Evolutionary conservation across 1,140 invertebrate genomes (phyloP).

Genomic region (Meloidogyne floridensis): DNA sequence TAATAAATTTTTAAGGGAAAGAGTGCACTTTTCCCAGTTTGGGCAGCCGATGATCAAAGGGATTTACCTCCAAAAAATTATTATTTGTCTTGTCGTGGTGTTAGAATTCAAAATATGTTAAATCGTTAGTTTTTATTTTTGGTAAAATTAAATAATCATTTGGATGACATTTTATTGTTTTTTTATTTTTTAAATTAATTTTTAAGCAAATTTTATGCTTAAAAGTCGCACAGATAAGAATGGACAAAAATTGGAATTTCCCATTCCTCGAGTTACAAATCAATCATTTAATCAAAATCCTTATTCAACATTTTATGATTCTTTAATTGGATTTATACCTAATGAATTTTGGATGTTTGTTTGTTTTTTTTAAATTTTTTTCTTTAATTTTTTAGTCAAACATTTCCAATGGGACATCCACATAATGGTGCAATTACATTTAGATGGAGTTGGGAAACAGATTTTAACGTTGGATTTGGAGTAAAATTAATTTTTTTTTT

Average conservation of each 20-base stretch:
- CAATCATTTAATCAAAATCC: conserved; percentile 17
- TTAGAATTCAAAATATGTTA: conserved; percentile 36
- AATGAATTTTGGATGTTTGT: conserved; percentile 10
- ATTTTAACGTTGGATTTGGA: not conserved
- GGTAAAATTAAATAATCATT: not conserved
- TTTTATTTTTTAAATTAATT: not conserved
- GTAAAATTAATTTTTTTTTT: not conserved
- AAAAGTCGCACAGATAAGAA: not conserved
- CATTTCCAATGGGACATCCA: conserved; percentile 23
- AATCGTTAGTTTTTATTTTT: conserved; percentile 27
- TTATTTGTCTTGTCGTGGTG: conserved; percentile 32
- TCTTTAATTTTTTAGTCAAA: conserved; percentile 5
- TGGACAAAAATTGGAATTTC: conserved; percentile 2
- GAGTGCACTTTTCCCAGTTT: conserved; percentile 24
- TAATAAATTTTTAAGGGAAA: not conserved
- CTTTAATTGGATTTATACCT: conserved; percentile 26
- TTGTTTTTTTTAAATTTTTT: not conserved
- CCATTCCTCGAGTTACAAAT: conserved; percentile 4
- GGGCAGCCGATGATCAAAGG: conserved; percentile 13
- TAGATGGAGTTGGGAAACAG: conserved; percentile 28
- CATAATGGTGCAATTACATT: conserved; percentile 27
- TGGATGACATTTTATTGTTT: too few species aligned
- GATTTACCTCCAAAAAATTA: conserved; percentile 14
- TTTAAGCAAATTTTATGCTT: conserved; percentile 31
- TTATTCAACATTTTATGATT: conserved; percentile 29